phyloP scores from a whole-genome alignment of 2,888 invertebrate genomes.

The Nomada ruficornis region DNA sequence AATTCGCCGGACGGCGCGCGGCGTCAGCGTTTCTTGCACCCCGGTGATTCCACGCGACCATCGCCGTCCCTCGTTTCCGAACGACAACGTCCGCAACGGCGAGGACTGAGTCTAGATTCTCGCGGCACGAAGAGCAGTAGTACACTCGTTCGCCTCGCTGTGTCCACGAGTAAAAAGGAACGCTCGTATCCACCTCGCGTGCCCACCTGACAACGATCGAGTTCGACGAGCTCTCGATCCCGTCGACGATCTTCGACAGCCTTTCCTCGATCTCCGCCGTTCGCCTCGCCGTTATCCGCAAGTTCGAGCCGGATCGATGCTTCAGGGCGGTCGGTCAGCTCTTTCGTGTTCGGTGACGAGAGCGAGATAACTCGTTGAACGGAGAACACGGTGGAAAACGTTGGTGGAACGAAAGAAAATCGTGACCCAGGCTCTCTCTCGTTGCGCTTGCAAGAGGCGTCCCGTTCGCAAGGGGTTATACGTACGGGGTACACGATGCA shows the following conservation, averaged over 20 bases:
- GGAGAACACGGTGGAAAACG: slow-evolving; percentile 24
- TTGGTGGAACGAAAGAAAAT: neutral
- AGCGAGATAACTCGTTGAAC: slow-evolving; percentile 59
- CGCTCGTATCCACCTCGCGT: slow-evolving; percentile 1
- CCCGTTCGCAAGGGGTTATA: slow-evolving; percentile 40
- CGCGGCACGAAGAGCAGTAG: slow-evolving; percentile 9
- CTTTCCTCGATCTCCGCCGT: slow-evolving; percentile 50
- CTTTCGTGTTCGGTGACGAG: slow-evolving; percentile 57
- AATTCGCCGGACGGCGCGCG: slow-evolving; percentile 63
- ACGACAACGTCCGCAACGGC: slow-evolving; percentile 49
- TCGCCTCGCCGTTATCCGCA: slow-evolving; percentile 26
- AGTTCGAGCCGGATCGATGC: slow-evolving; percentile 56
- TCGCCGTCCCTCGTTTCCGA: slow-evolving; percentile 56
- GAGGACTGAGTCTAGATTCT: slow-evolving; percentile 22
- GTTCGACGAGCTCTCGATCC: slow-evolving; percentile 37
- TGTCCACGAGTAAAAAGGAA: slow-evolving; percentile 51
- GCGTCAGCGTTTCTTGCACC: slow-evolving; percentile 70
- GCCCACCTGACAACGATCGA: slow-evolving; percentile 21
- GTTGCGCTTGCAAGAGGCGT: slow-evolving; percentile 52
- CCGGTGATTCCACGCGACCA: slow-evolving; percentile 67
- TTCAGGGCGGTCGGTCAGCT: slow-evolving; percentile 50
- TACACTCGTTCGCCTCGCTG: slow-evolving; percentile 34
- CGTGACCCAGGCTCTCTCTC: neutral
- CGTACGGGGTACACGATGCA: slow-evolving; percentile 49
- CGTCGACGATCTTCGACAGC: slow-evolving; percentile 38